Evolutionary conservation across 1,140 invertebrate species (phyloP).

Genomic region (Lerema accius): DNA sequence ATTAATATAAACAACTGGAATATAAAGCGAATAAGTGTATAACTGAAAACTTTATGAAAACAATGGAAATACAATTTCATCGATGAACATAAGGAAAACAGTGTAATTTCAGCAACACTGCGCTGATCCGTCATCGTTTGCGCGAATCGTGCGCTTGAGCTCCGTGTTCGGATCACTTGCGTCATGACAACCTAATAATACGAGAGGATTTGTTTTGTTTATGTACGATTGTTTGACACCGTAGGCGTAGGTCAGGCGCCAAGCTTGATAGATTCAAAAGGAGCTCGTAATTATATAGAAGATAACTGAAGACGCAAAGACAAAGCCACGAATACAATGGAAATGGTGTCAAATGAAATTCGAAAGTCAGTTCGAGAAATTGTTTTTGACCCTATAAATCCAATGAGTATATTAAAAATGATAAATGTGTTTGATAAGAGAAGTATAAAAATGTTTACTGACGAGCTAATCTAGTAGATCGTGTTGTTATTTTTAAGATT

Average conservation of each 20-base stretch:
- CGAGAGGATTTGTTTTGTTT: constrained; percentile 31
- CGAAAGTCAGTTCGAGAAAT: background rate
- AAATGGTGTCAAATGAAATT: constrained; percentile 15
- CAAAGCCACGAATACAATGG: constrained; percentile 30
- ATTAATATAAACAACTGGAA: too few relatives aligned
- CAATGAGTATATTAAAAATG: background rate
- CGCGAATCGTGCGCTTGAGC: constrained; percentile 28
- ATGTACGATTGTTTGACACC: constrained; percentile 38
- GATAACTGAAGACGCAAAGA: constrained; percentile 22
- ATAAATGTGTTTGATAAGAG: background rate
- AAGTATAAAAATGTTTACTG: background rate
- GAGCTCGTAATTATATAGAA: constrained; percentile 25
- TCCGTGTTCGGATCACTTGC: constrained; percentile 35
- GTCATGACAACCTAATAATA: constrained; percentile 34
- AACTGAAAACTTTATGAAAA: too few relatives aligned
- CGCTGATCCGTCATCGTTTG: constrained; percentile 36
- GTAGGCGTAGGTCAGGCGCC: constrained; percentile 33
- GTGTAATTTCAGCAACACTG: constrained; percentile 16
- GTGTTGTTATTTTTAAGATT: too few relatives aligned
- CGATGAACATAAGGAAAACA: constrained; percentile 31
- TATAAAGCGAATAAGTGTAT: too few relatives aligned
- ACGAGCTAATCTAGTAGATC: too few relatives aligned
- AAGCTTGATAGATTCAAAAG: constrained; percentile 15
- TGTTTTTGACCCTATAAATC: background rate
- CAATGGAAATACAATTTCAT: too few relatives aligned